These are phyloP conservation scores for Girardinus metallicus DNA, from an alignment of 2,797 vertebrate species.

Conservation along the genomic window DNA sequence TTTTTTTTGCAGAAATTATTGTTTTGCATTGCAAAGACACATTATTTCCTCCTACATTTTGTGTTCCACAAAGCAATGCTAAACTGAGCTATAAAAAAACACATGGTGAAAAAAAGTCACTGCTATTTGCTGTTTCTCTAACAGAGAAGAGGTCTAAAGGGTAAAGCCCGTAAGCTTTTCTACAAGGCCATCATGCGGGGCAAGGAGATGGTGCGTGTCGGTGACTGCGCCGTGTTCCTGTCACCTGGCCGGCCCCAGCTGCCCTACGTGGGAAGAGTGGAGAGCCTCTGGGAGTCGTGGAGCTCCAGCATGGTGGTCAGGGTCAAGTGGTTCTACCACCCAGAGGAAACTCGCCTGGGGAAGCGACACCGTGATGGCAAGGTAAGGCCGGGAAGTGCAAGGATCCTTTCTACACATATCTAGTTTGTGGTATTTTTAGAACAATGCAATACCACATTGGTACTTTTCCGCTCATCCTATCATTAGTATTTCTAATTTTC, in stretches of 20 bases:
- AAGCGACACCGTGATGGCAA: slow-evolving; percentile 95
- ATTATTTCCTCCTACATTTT: not conserved
- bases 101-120: slow-evolving; percentile 19
- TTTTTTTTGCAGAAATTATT: not conserved
- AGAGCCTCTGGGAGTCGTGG: slow-evolving; percentile 99
- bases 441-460: not conserved
- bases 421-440: not conserved
- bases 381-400: slow-evolving; percentile 75
- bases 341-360: slow-evolving; percentile 95
- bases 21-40: not conserved
- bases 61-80: slow-evolving; percentile 23
- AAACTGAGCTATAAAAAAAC: slow-evolving; percentile 14
- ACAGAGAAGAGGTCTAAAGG: slow-evolving; percentile 96
- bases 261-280: slow-evolving; percentile 96
- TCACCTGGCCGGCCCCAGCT: slow-evolving; percentile 95
- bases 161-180: slow-evolving; percentile 96
- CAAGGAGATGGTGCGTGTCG: slow-evolving; percentile 92
- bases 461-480: not conserved
- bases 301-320: slow-evolving; percentile 98
- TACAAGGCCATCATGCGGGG: slow-evolving; percentile 97
- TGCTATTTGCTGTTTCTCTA: slow-evolving; percentile 34
- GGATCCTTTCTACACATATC: slow-evolving; percentile 38
- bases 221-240: slow-evolving; percentile 96
- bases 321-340: slow-evolving; percentile 99
- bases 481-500: not conserved